Conservation (phyloP, 2,113 vertebrate genomes). For the Vidua chalybeata region DNA sequence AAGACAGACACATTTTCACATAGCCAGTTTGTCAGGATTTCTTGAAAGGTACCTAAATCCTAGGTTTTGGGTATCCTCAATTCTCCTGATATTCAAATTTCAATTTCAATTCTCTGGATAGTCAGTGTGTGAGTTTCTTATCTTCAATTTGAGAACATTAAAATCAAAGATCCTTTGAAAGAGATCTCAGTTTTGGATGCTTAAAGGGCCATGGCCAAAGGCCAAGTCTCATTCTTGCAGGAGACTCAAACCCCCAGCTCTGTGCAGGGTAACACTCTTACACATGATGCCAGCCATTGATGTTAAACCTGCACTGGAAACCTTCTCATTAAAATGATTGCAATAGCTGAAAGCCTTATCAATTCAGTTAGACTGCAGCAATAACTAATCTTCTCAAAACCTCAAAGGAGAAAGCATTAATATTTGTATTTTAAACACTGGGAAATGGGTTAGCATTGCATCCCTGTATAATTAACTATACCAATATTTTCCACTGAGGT, state of each 20-base stretch:
- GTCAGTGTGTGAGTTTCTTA: not conserved
- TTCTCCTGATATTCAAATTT: not conserved
- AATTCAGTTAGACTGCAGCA: not conserved
- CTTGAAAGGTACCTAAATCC: not conserved
- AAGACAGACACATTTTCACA: not conserved
- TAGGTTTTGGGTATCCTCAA: not conserved
- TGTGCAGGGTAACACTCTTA: not conserved
- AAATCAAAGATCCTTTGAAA: not conserved
- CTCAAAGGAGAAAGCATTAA: not conserved
- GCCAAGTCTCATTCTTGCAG: not conserved
- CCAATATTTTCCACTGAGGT: constrained; percentile 45
- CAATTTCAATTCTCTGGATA: not conserved
- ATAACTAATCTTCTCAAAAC: not conserved
- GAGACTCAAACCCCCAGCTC: not conserved
- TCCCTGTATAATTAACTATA: constrained; percentile 16
- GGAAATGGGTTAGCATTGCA: constrained; percentile 1
- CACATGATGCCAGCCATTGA: fast-evolving
- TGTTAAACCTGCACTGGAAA: not conserved
- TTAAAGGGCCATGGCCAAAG: not conserved
- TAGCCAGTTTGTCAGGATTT: not conserved
- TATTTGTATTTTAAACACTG: constrained; percentile 29
- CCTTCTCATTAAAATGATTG: not conserved
- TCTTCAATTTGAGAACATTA: not conserved
- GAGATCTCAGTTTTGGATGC: not conserved
- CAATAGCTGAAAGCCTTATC: not conserved